A percentile compares a stretch with the other conserved stretches of the same genome.
Conservation (phyloP, 2,888 invertebrate genomes). For the Leptinotarsa rubiginosa region DNA sequence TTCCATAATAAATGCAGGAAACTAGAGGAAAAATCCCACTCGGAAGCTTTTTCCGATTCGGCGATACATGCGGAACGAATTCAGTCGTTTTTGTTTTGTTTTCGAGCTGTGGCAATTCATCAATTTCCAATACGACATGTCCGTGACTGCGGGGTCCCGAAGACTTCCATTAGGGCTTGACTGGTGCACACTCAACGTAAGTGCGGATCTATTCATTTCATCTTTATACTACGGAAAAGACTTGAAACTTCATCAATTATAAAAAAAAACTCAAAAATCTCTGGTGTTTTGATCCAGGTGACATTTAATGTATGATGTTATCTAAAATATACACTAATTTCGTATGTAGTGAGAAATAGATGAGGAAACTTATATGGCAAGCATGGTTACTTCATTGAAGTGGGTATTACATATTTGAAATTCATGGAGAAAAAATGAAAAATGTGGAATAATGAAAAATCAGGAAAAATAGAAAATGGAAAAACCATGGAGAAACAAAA, state of each 20-base stretch:
- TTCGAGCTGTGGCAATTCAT: constrained; percentile 4
- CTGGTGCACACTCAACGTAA: constrained; percentile 3
- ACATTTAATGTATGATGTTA: not conserved
- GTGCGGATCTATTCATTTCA: constrained; percentile 11
- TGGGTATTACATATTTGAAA: too few species aligned
- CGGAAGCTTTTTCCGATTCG: constrained; percentile 6
- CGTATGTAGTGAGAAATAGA: too few species aligned
- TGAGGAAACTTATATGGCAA: too few species aligned
- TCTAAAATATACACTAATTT: not conserved
- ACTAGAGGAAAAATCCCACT: constrained; percentile 6
- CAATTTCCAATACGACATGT: constrained; percentile 7
- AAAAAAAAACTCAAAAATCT: not conserved
- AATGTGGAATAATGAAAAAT: too few species aligned
- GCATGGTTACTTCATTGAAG: too few species aligned
- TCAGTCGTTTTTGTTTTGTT: not conserved
- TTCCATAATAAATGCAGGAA: constrained; percentile 14
- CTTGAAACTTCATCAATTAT: not conserved
- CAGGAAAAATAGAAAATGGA: too few species aligned
- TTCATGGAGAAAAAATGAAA: too few species aligned
- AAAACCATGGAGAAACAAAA: too few species aligned
- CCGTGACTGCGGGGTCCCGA: not conserved
- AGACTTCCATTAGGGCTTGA: constrained; percentile 5
- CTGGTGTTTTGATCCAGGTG: not conserved
- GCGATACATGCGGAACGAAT: constrained; percentile 5
- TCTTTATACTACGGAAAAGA: not conserved